phyloP scores from a whole-genome alignment of 2,888 invertebrate species.

The Dryocosmus kuriphilus region DNA sequence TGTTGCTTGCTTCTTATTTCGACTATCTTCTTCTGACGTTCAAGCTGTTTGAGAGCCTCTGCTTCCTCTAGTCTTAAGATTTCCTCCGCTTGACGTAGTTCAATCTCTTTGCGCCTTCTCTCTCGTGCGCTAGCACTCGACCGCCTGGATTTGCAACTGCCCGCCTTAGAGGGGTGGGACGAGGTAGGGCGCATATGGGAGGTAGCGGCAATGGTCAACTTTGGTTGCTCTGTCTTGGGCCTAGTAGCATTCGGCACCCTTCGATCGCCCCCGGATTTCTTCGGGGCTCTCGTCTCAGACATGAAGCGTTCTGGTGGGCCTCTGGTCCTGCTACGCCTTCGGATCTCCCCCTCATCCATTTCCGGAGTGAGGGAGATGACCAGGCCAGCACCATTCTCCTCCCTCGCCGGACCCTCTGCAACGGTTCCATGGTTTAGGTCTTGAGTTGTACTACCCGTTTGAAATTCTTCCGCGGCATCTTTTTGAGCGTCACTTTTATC shows the following conservation, averaged over 20 bases:
- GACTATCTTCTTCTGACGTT: background rate
- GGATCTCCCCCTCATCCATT: no score
- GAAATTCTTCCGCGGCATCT: background rate
- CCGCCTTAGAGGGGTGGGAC: background rate
- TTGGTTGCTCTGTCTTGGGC: background rate
- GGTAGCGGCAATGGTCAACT: background rate
- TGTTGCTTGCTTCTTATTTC: no score
- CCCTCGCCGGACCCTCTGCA: no score
- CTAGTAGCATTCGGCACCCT: background rate
- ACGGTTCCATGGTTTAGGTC: background rate
- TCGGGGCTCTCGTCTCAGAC: no score
- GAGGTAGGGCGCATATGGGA: background rate
- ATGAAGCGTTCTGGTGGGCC: background rate
- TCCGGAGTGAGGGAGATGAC: no score
- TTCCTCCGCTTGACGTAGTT: no score
- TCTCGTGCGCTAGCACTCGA: background rate
- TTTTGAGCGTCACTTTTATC: background rate
- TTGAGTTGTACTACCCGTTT: background rate
- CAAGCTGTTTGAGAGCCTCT: no score
- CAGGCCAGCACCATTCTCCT: no score
- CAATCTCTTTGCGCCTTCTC: conserved; percentile 1
- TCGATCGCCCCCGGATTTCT: no score
- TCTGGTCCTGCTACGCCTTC: background rate
- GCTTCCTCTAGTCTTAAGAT: no score
- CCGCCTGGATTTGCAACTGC: background rate